Conservation (phyloP, 2,888 invertebrate genomes). For the Sphinx pinastri region DNA sequence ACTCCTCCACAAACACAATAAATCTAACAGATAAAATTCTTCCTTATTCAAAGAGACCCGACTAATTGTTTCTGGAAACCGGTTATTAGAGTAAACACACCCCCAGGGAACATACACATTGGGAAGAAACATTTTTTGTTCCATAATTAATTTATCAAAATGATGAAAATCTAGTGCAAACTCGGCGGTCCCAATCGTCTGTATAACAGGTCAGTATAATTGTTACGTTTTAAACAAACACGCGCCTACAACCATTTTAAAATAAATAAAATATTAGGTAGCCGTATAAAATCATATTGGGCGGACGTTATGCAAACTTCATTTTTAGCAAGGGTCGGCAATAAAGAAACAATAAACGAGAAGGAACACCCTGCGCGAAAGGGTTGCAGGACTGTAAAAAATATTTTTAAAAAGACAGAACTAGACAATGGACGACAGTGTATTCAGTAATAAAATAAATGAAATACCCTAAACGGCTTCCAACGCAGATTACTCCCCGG, state of each 20-base stretch:
- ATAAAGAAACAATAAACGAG: conserved; percentile 70
- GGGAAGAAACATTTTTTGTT: conserved; percentile 52
- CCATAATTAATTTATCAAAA: conserved; percentile 38
- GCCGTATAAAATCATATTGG: conserved; percentile 53
- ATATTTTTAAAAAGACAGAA: conserved; percentile 59
- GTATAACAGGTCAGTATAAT: conserved; percentile 44
- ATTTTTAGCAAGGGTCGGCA: conserved; percentile 62
- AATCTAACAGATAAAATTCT: conserved; percentile 78
- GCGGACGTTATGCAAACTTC: conserved; percentile 67
- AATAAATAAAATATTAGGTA: conserved; percentile 44
- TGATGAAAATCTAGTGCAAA: conserved; percentile 51
- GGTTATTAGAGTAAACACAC: conserved; percentile 69
- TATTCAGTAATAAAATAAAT: conserved; percentile 63
- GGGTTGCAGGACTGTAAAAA: conserved; percentile 63
- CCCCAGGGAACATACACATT: conserved; percentile 47
- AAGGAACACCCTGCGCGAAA: conserved; percentile 66
- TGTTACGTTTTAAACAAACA: conserved; percentile 38
- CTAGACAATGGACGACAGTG: conserved; percentile 65
- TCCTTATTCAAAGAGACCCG: conserved; percentile 67
- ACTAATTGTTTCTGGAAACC: conserved; percentile 76
- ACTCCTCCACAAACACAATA: conserved; percentile 78
- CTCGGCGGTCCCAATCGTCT: conserved; percentile 38
- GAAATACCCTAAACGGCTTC: conserved; percentile 59
- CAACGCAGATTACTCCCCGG: conserved; percentile 53
- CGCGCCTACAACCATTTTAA: conserved; percentile 39